phyloP scores from a whole-genome alignment of 2,888 invertebrate species.

The Cheilosia soror region DNA sequence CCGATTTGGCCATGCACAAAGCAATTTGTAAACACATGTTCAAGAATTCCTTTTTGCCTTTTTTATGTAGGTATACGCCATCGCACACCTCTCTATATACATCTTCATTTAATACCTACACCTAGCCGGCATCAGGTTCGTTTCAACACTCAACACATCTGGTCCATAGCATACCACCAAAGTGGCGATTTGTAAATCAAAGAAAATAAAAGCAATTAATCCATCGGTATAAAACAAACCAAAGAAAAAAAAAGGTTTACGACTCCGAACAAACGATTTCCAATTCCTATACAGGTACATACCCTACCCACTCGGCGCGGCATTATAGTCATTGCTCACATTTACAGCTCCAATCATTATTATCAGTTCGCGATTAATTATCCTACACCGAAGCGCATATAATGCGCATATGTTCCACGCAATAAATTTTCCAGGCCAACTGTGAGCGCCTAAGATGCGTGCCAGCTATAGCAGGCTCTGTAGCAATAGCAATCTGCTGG shows the following conservation, averaged over 20 bases:
- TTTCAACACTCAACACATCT: conserved; percentile 11
- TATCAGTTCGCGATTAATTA: conserved; percentile 69
- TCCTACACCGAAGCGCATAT: conserved; percentile 30
- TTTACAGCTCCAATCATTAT: conserved; percentile 67
- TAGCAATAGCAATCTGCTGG: conserved; percentile 12
- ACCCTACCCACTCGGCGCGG: background rate
- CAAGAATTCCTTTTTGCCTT: conserved; percentile 1
- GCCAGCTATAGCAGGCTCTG: conserved; percentile 23
- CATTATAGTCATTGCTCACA: conserved; percentile 27
- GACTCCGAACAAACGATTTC: conserved; percentile 45
- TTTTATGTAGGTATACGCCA: too few species aligned
- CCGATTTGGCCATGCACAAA: conserved; percentile 13
- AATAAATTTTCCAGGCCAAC: conserved; percentile 71
- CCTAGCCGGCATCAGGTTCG: background rate
- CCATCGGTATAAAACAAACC: conserved; percentile 23
- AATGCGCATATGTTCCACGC: conserved; percentile 67
- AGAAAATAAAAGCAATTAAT: conserved; percentile 46
- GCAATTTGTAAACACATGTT: conserved; percentile 40
- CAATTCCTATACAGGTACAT: conserved; percentile 25
- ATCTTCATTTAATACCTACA: background rate
- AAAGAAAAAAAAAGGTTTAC: background rate
- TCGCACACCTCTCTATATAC: too few species aligned
- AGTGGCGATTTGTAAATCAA: conserved; percentile 39
- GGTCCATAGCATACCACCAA: background rate
- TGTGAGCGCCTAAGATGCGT: conserved; percentile 42